Conservation (phyloP, 1,140 invertebrate species). For the Bursaphelenchus mucronatus region DNA sequence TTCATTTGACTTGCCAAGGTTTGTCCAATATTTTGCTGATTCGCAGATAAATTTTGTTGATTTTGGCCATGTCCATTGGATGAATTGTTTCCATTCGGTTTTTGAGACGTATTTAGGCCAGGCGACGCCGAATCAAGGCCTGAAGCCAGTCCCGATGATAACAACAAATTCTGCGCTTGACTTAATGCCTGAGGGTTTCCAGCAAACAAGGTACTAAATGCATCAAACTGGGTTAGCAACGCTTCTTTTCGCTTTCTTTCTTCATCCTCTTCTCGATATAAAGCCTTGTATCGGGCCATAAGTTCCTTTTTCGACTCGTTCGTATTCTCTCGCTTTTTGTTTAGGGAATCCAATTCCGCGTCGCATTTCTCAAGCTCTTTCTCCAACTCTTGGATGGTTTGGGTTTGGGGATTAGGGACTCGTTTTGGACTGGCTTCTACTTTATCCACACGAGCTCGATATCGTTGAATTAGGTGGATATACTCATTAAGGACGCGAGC, state of each 20-base stretch:
- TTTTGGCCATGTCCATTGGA: too few relatives aligned
- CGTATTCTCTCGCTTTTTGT: slow-evolving; percentile 9
- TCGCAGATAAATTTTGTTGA: too few relatives aligned
- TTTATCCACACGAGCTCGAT: slow-evolving; percentile 2
- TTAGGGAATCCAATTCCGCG: slow-evolving; percentile 5
- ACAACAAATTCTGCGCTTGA: too few relatives aligned
- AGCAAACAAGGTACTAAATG: too few relatives aligned
- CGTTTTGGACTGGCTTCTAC: slow-evolving; percentile 8
- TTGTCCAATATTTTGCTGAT: too few relatives aligned
- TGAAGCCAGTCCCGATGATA: too few relatives aligned
- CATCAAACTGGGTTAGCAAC: too few relatives aligned
- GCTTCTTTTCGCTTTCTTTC: slow-evolving; percentile 10
- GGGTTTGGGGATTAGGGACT: background rate
- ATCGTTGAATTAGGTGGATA: slow-evolving; percentile 14
- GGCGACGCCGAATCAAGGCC: too few relatives aligned
- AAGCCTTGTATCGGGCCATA: slow-evolving; percentile 5
- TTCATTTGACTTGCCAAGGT: too few relatives aligned
- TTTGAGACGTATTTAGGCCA: too few relatives aligned
- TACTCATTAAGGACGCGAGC: slow-evolving; percentile 8
- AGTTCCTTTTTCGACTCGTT: background rate
- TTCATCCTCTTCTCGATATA: slow-evolving; percentile 15
- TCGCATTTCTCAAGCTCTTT: slow-evolving; percentile 17
- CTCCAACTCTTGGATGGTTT: slow-evolving; percentile 13
- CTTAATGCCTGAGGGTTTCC: too few relatives aligned
- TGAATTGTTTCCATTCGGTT: too few relatives aligned